A percentile compares a stretch with the other conserved stretches of the same genome.
Conservation (phyloP, 2,113 vertebrate genomes). For the Rhabdornis inornatus region DNA sequence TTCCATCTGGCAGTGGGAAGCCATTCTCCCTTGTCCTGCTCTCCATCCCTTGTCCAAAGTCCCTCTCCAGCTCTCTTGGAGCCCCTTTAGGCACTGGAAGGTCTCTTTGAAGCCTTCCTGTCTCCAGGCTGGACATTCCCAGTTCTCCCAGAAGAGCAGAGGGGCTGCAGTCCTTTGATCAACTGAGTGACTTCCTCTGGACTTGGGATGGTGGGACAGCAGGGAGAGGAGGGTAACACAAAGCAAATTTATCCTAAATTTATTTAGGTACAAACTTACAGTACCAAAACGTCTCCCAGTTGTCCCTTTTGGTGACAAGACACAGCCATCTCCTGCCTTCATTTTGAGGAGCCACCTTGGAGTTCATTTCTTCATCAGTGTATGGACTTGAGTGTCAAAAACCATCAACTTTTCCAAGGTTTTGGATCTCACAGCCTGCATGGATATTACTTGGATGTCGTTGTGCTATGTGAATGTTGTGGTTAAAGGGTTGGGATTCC, state of each 20-base stretch:
- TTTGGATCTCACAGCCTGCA: background rate
- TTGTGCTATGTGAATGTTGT: background rate
- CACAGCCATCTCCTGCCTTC: background rate
- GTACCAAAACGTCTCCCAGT: accelerated
- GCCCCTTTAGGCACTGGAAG: background rate
- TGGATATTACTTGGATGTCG: background rate
- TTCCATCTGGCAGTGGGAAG: background rate
- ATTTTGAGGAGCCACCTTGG: background rate
- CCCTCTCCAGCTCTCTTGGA: background rate
- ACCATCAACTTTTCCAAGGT: background rate
- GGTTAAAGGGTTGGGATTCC: background rate
- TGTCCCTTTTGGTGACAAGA: background rate
- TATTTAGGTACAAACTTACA: background rate
- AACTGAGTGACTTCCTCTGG: background rate
- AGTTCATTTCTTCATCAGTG: background rate
- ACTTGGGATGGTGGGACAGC: background rate
- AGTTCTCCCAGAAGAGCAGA: background rate
- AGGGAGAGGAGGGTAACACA: background rate
- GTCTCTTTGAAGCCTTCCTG: background rate
- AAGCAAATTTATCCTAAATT: background rate
- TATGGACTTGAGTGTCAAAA: background rate
- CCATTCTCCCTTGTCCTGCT: accelerated
- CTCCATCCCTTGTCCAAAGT: background rate
- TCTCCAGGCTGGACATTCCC: background rate
- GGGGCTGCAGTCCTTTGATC: background rate